A percentile compares a stretch with the other conserved stretches of the same genome.
These are phyloP conservation scores for Drosophila grimshawi DNA, from an alignment of 1,140 invertebrate species.

Conservation along the genomic window DNA sequence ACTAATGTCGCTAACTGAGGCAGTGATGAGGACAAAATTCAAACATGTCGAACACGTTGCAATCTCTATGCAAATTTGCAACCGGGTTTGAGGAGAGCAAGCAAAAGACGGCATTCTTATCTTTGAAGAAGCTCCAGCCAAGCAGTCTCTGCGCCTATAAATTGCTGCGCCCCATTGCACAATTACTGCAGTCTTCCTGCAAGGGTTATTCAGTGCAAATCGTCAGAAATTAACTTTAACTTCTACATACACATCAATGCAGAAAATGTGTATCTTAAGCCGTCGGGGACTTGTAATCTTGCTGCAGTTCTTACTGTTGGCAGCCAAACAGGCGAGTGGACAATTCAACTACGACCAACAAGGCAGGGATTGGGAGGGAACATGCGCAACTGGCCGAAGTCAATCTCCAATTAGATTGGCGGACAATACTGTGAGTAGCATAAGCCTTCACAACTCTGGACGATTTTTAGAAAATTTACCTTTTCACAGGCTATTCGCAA, in stretches of 20 bases:
- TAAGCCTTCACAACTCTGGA: too few species aligned
- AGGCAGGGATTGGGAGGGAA: slow-evolving; percentile 65
- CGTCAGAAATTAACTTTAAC: background rate
- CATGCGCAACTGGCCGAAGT: slow-evolving; percentile 29
- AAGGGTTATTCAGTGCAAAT: slow-evolving; percentile 42
- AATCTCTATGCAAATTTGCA: slow-evolving; percentile 62
- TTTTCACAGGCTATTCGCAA: slow-evolving; percentile 14
- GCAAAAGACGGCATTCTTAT: background rate
- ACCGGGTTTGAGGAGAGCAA: slow-evolving; percentile 24
- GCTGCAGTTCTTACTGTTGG: slow-evolving; percentile 25
- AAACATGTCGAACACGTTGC: slow-evolving; percentile 40
- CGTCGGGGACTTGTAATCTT: slow-evolving; percentile 1
- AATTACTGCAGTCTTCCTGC: too few species aligned
- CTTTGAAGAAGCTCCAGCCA: too few species aligned
- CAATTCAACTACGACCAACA: slow-evolving; percentile 69
- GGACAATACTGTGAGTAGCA: slow-evolving; percentile 32
- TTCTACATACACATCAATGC: background rate
- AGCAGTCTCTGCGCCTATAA: too few species aligned
- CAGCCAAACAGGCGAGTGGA: slow-evolving; percentile 35
- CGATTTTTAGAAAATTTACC: background rate
- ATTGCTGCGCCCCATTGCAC: too few species aligned
- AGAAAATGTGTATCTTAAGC: slow-evolving; percentile 26
- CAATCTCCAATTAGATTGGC: slow-evolving; percentile 62
- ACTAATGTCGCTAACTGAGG: slow-evolving; percentile 59
- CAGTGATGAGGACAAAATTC: slow-evolving; percentile 37